Percentiles rank a stretch among this genome's conserved stretches.
Conservation (phyloP, 1,140 invertebrate species). For the Hetaerina americana region DNA sequence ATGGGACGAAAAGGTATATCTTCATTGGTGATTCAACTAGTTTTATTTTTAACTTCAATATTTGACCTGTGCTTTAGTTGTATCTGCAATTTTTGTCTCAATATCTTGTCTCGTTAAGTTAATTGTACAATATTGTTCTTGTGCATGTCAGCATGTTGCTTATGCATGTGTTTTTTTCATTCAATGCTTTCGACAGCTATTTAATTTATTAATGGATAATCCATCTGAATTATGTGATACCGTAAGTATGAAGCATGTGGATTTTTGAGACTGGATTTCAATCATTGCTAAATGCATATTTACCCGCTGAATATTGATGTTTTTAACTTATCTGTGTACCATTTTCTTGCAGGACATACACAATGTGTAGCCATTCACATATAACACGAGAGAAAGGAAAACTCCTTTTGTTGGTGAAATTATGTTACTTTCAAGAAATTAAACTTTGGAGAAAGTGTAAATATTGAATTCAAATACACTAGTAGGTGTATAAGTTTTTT, state of each 20-base stretch:
- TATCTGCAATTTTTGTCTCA: too few species aligned
- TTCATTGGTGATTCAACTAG: not conserved
- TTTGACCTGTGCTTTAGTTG: too few species aligned
- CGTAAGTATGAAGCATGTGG: not conserved
- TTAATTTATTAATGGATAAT: not conserved
- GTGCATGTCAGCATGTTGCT: too few species aligned
- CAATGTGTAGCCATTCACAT: not conserved
- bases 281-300: too few species aligned
- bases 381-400: not conserved
- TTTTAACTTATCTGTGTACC: too few species aligned
- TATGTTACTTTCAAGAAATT: not conserved
- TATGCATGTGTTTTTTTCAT: not conserved
- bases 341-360: not conserved
- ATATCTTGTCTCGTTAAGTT: too few species aligned
- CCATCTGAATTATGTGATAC: not conserved
- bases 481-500: not conserved
- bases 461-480: not conserved
- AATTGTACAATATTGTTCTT: too few species aligned
- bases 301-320: too few species aligned
- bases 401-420: not conserved
- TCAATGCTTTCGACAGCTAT: not conserved
- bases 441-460: not conserved
- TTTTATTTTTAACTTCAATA: too few species aligned
- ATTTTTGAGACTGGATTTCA: not conserved
- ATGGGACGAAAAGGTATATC: constrained; percentile 25